These are phyloP conservation scores for Murina feae DNA, from an alignment of 2,113 vertebrate genomes.

Conservation along the genomic window DNA sequence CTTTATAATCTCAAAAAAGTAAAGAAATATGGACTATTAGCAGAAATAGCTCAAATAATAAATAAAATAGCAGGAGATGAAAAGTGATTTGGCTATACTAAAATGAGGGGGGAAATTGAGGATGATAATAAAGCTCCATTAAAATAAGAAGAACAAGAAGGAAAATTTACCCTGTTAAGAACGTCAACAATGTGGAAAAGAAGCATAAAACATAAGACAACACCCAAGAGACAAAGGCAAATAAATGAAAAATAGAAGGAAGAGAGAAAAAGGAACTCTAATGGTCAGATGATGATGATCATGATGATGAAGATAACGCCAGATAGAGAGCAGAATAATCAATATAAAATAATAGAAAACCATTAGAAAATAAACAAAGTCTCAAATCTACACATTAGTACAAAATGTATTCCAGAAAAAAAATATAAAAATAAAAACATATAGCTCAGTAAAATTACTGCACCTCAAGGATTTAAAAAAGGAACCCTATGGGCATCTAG, in stretches of 20 bases:
- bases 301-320: no score
- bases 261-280: not conserved
- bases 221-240: not conserved
- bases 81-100: not conserved
- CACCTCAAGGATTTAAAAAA: not conserved
- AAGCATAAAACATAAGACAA: not conserved
- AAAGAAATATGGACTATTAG: not conserved
- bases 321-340: not conserved
- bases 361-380: not conserved
- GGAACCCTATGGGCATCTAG: not conserved
- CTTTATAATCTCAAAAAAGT: slow-evolving; percentile 1
- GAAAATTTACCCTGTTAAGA: not conserved
- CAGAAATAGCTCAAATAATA: not conserved
- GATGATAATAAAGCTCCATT: not conserved
- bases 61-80: not conserved
- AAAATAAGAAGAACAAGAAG: slow-evolving; percentile 20
- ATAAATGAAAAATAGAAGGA: not conserved
- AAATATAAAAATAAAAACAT: not conserved
- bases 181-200: not conserved
- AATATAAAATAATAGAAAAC: not conserved
- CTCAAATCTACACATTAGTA: not conserved
- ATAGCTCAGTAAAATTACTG: not conserved
- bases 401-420: not conserved
- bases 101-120: slow-evolving; percentile 11
- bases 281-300: not conserved